Conservation (phyloP, 2,888 invertebrate genomes). For the Gibbula magus region DNA sequence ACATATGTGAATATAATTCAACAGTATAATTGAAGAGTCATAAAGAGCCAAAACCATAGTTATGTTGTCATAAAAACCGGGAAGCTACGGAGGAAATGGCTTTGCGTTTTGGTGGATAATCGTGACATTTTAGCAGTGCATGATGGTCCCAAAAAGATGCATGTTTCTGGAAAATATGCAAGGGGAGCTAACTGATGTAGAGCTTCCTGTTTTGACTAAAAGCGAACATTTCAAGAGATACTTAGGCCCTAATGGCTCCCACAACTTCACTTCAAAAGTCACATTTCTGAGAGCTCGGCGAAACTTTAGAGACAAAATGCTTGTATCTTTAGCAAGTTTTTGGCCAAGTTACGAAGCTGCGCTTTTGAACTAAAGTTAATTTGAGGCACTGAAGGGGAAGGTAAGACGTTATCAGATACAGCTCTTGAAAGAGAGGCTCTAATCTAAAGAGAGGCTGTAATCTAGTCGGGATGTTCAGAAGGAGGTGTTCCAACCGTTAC, state of each 20-base stretch:
- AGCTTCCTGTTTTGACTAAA: neutral
- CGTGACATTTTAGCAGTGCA: neutral
- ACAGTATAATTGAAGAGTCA: neutral
- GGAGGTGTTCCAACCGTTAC: neutral
- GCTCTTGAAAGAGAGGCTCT: neutral
- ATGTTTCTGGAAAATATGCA: neutral
- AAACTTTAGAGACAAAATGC: neutral
- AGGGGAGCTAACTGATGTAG: neutral
- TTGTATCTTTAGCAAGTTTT: neutral
- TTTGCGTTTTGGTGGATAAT: too few relatives aligned
- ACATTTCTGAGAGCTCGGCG: neutral
- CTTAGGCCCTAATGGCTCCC: neutral
- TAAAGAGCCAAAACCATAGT: neutral
- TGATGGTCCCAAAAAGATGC: neutral
- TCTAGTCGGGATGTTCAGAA: neutral
- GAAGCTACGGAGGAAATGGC: neutral
- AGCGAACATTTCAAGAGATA: neutral
- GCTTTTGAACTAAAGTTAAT: neutral
- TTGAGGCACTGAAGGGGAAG: neutral
- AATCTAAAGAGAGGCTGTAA: neutral
- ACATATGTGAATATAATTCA: slow-evolving; percentile 11
- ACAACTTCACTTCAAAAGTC: neutral
- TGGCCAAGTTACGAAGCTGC: neutral
- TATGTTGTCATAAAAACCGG: neutral
- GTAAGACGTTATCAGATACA: neutral